Conservation (phyloP, 2,113 vertebrate species). For the Archilochus colubris region DNA sequence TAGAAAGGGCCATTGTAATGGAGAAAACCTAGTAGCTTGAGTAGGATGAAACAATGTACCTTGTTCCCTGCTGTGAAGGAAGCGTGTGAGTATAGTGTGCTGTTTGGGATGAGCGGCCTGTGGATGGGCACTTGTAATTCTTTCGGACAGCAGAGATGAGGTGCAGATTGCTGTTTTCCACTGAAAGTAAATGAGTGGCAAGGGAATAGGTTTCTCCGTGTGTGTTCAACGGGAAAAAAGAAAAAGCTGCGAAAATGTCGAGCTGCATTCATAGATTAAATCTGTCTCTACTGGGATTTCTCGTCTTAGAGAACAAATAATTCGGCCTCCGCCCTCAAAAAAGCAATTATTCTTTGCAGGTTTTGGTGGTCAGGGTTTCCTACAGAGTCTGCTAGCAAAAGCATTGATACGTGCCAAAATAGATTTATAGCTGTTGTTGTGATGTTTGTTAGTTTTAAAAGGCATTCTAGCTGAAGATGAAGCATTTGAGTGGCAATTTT, state of each 20-base stretch:
- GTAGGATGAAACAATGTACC: not conserved
- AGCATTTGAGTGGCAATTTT: rapidly evolving
- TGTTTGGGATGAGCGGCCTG: not conserved
- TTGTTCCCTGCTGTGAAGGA: not conserved
- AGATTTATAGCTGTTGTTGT: not conserved
- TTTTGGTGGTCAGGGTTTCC: not conserved
- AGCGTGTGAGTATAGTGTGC: rapidly evolving
- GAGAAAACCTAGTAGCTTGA: rapidly evolving
- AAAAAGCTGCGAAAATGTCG: not conserved
- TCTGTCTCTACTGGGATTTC: not conserved
- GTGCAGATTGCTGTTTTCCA: not conserved
- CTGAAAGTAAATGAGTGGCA: not conserved
- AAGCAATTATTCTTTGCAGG: not conserved
- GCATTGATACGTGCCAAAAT: not conserved
- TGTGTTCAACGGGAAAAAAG: not conserved
- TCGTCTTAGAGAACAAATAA: not conserved
- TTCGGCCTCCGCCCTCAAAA: rapidly evolving
- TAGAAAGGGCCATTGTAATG: not conserved
- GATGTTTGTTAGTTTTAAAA: not conserved
- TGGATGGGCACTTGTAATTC: not conserved
- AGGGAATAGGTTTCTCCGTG: rapidly evolving
- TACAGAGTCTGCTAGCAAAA: not conserved
- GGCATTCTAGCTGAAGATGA: not conserved
- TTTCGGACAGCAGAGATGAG: not conserved
- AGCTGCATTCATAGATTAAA: not conserved